Evolutionary conservation across 2,113 vertebrate genomes (phyloP).

Genomic region (Phylloscopus trochiloides): DNA sequence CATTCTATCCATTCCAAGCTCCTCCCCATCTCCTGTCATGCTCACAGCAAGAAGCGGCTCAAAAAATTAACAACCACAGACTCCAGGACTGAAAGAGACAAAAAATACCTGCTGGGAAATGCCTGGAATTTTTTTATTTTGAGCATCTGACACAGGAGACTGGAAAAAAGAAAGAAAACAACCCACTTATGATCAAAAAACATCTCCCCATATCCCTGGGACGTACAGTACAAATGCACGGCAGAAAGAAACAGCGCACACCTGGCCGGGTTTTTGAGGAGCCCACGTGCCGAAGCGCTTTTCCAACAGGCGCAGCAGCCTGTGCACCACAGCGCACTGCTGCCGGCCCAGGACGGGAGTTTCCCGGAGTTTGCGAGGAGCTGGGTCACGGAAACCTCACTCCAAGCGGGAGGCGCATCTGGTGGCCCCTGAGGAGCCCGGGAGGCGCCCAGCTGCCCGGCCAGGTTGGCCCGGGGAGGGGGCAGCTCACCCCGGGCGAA

Average conservation of each 20-base stretch:
- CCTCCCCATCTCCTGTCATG: constrained; percentile 55
- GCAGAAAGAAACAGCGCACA: neutral
- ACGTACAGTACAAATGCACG: neutral
- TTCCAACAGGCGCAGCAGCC: neutral
- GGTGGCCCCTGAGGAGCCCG: neutral
- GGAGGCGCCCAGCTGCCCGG: neutral
- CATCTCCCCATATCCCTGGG: neutral
- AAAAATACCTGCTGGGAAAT: constrained; percentile 35
- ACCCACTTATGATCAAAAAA: neutral
- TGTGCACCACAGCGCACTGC: rapidly evolving
- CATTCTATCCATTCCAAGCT: constrained; percentile 55
- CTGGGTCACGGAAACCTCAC: neutral
- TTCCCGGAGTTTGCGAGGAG: neutral
- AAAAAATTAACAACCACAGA: constrained; percentile 5
- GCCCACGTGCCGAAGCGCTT: neutral
- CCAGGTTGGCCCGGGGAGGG: neutral
- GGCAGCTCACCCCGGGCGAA: neutral
- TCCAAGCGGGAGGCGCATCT: neutral
- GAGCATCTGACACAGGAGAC: neutral
- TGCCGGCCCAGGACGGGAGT: neutral
- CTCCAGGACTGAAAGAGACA: neutral
- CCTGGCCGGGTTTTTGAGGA: neutral
- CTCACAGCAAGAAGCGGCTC: constrained; percentile 46
- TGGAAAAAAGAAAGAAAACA: neutral
- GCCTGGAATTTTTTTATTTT: neutral